Conservation (phyloP, 1,140 invertebrate species). For the Eriocheir sinensis region DNA sequence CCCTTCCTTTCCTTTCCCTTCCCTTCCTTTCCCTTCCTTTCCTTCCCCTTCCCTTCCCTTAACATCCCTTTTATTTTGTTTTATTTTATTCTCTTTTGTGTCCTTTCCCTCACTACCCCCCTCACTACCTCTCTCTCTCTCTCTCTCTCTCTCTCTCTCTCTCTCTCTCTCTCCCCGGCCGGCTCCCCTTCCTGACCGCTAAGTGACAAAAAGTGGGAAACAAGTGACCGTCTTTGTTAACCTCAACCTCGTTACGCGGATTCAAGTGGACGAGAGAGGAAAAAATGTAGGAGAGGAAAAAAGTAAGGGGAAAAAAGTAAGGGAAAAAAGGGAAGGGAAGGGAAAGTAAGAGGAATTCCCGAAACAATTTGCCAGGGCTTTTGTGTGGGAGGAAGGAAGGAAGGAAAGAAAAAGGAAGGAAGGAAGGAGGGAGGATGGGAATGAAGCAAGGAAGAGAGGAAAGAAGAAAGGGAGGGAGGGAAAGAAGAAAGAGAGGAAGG, state of each 20-base stretch:
- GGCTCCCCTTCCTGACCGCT: slow-evolving; percentile 41
- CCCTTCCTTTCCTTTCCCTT: slow-evolving; percentile 47
- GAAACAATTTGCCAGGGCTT: slow-evolving; percentile 41
- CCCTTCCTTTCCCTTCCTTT: slow-evolving; percentile 37
- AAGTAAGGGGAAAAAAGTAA: too few relatives aligned
- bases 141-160: slow-evolving; percentile 55
- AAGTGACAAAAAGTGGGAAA: slow-evolving; percentile 49
- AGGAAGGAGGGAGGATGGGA: too few relatives aligned
- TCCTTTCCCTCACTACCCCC: not conserved
- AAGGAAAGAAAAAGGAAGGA: too few relatives aligned
- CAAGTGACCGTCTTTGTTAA: not conserved
- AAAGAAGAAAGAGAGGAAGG: not conserved
- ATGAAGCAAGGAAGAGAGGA: too few relatives aligned
- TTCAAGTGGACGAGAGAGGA: not conserved
- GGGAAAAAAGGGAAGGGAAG: not conserved
- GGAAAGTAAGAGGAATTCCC: not conserved
- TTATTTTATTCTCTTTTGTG: not conserved
- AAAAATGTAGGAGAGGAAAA: too few relatives aligned
- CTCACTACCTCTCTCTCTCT: slow-evolving; percentile 44
- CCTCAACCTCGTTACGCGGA: slow-evolving; percentile 39
- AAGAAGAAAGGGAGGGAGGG: not conserved
- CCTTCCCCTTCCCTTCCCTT: too few relatives aligned
- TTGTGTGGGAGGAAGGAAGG: too few relatives aligned
- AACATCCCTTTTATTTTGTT: not conserved
- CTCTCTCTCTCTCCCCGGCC: slow-evolving; percentile 54